Conservation (phyloP, 2,113 vertebrate species). For the Cyanocitta stelleri region DNA sequence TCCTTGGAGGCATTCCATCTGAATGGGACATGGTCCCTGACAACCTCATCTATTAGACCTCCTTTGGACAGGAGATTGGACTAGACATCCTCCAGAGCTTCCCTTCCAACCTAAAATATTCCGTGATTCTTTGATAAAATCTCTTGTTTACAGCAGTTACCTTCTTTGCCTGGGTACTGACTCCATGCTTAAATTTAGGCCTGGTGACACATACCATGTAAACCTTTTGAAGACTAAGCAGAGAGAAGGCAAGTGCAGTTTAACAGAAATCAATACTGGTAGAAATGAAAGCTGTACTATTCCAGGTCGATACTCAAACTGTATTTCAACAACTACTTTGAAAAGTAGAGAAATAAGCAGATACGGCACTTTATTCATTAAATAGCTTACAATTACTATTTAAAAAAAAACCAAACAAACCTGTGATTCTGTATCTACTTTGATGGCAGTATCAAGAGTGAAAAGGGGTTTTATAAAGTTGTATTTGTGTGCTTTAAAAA, state of each 20-base stretch:
- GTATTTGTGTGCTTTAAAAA: not conserved
- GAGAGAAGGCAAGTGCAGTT: not conserved
- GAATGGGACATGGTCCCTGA: not conserved
- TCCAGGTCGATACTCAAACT: not conserved
- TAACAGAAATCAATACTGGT: not conserved
- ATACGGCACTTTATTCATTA: not conserved
- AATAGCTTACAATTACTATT: not conserved
- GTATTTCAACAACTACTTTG: not conserved
- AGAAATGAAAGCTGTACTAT: not conserved
- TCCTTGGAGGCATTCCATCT: not conserved
- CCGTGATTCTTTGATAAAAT: not conserved
- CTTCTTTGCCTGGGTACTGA: not conserved
- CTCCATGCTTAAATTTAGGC: not conserved
- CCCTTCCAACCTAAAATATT: not conserved
- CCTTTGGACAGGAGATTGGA: not conserved
- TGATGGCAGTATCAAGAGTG: not conserved
- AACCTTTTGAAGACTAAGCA: not conserved
- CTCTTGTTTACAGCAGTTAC: not conserved
- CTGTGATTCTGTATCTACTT: not conserved
- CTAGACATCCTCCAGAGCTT: not conserved
- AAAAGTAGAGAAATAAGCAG: not conserved
- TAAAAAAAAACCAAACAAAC: fast-evolving
- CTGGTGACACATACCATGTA: not conserved
- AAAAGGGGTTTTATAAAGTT: not conserved
- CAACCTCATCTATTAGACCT: not conserved